Conservation (phyloP, 1,140 invertebrate genomes). For the Diabrotica undecimpunctata region DNA sequence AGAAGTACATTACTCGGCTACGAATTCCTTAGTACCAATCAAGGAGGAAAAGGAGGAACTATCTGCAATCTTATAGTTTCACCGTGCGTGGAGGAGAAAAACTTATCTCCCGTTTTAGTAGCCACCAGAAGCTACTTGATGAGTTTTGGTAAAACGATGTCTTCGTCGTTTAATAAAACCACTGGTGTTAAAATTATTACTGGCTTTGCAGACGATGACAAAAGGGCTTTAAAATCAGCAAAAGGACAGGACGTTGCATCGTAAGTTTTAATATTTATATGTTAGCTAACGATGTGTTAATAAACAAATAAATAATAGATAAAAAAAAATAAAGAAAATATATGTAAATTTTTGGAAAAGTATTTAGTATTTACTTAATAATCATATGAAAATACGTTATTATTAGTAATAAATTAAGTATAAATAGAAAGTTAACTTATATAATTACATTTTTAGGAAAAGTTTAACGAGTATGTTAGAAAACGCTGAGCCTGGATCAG, state of each 20-base stretch:
- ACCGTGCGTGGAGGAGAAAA: neutral
- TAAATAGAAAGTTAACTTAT: too few species aligned
- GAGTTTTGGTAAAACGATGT: conserved; percentile 51
- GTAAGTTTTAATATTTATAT: too few species aligned
- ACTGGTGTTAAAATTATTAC: conserved; percentile 48
- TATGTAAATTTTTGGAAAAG: too few species aligned
- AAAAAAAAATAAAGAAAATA: too few species aligned
- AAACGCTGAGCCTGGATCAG: neutral
- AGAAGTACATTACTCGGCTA: conserved; percentile 47
- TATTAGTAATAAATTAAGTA: too few species aligned
- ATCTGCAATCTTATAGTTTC: neutral
- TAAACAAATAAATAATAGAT: too few species aligned
- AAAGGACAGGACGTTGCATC: too few species aligned
- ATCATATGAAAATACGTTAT: too few species aligned
- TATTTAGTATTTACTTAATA: too few species aligned
- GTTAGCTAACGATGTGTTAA: too few species aligned
- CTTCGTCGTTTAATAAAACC: conserved; percentile 36
- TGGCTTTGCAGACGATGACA: conserved; percentile 33
- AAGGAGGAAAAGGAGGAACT: conserved; percentile 35
- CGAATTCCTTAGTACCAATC: conserved; percentile 48
- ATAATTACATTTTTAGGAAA: neutral
- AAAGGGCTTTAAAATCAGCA: neutral
- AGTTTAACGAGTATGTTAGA: neutral
- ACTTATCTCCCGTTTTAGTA: conserved; percentile 46
- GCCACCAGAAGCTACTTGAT: conserved; percentile 52